Conservation (phyloP, 2,888 invertebrate genomes). For the Iselma pallidipennis region DNA sequence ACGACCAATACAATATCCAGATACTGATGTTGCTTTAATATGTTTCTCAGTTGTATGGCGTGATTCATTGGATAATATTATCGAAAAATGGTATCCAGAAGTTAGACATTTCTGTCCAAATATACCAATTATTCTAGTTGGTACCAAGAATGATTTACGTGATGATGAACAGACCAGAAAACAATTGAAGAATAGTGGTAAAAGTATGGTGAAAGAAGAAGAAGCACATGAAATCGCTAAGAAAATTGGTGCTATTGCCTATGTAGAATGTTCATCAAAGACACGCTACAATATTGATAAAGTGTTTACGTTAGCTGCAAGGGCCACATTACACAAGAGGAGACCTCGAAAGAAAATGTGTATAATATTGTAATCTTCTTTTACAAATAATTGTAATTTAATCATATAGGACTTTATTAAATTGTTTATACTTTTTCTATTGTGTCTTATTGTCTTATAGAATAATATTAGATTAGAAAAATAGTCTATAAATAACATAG, state of each 20-base stretch:
- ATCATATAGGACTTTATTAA: too few species aligned
- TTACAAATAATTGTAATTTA: neutral
- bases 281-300: constrained; percentile 98
- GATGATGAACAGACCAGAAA: constrained; percentile 92
- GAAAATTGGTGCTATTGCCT: constrained; percentile 97
- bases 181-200: constrained; percentile 94
- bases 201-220: constrained; percentile 94
- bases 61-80: constrained; percentile 98
- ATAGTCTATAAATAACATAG: too few species aligned
- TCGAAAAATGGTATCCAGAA: constrained; percentile 99
- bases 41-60: constrained; percentile 99
- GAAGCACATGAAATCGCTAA: constrained; percentile 98
- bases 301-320: constrained; percentile 98
- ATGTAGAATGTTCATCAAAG: constrained; percentile 99
- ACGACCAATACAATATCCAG: constrained; percentile 94
- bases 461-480: too few species aligned
- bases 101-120: constrained; percentile 98
- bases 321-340: constrained; percentile 96
- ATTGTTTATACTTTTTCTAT: too few species aligned
- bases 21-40: constrained; percentile 99
- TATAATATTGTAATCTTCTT: constrained; percentile 50
- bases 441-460: too few species aligned
- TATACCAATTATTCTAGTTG: constrained; percentile 98
- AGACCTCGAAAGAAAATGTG: constrained; percentile 93
- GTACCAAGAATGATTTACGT: constrained; percentile 96